Base-by-base conservation (phyloP, 2,797 vertebrate species). In the Eleutherodactylus coqui region DNA sequence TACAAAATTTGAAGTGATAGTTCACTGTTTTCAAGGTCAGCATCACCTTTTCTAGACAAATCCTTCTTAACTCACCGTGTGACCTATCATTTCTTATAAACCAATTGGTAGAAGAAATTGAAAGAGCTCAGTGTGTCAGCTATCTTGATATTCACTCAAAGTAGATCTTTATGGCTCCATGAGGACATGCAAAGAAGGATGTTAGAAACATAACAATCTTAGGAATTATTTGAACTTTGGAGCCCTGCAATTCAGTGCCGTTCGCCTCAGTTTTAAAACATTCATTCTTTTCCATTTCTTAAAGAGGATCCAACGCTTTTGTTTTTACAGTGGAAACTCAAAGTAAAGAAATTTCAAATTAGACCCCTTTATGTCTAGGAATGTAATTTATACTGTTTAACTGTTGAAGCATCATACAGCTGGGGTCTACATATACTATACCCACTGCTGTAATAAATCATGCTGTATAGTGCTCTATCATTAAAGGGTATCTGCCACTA, bases 1-100 rank as follows among this genome's bases (percentile, higher is more conserved):
- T 41, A 80, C 41, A 53, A 34, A 73, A 80, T 87, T 60, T 77
- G 58, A 78, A 51, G 86, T 80, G 67, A 79, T 58, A 79, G 64
- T 82, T 81, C 55, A 41, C 75, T 83, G 13, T 84, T 79, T 87
- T 75, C 86, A 87, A 87, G 86, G 86, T 87, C 82, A 80, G 19
- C 32, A 10, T 84, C 70, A 84, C 77, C 86, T 76, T 87, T 81
- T 75, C 43, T 43, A 87, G n/a, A 80, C 55, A 84, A 87, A 82
- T 84, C 82, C 86, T 73, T 84, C 80, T 84, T 80, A 84, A 87
- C 64, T 84, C 82, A 38, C 82, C 80, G 55, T 87, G 82, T 75
- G 76, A 84, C 53, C 86, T 70, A 79, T 84, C 64, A 79, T 87
- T 87, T 80, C 67, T 79, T 84, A 45, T 87, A 84, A 87, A 73